A percentile compares a stretch with the other conserved stretches of the same genome.
phyloP scores from a whole-genome alignment of 2,888 invertebrate species.

The Dicyrtomina minuta region DNA sequence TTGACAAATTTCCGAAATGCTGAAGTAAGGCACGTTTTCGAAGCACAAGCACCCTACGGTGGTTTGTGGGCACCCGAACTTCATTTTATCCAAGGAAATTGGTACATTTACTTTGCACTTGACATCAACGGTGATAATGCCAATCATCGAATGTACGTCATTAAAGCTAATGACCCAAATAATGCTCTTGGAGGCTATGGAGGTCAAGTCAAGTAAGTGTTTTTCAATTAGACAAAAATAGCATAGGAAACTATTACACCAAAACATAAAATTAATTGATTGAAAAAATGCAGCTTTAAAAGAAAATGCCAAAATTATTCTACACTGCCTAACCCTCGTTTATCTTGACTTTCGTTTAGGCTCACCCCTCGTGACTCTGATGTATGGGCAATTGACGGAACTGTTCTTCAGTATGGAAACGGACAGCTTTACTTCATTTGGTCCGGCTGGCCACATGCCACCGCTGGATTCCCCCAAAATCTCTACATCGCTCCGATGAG shows the following conservation, averaged over 20 bases:
- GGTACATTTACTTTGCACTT: constrained; percentile 35
- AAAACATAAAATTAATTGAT: too few relatives aligned
- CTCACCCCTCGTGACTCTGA: not conserved
- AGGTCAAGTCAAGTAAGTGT: not conserved
- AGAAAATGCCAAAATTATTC: not conserved
- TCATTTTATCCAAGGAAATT: too few relatives aligned
- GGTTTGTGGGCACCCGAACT: constrained; percentile 29
- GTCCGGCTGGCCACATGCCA: constrained; percentile 51
- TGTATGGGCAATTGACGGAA: constrained; percentile 20
- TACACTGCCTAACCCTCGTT: too few relatives aligned
- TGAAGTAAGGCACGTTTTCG: constrained; percentile 2
- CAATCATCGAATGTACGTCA: constrained; percentile 33
- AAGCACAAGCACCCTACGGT: not conserved
- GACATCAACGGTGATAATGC: constrained; percentile 23
- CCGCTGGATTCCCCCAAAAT: constrained; percentile 50
- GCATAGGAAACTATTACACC: too few relatives aligned
- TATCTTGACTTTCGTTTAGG: too few relatives aligned
- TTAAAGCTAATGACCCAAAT: constrained; percentile 14
- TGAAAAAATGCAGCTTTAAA: not conserved
- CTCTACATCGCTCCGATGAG: constrained; percentile 49
- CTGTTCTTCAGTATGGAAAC: constrained; percentile 36
- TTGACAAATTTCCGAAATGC: constrained; percentile 30
- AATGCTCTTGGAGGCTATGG: constrained; percentile 27
- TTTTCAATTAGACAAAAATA: too few relatives aligned
- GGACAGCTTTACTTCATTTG: constrained; percentile 45